Conservation (phyloP, 1,140 invertebrate species). For the Bicyclus anynana region DNA sequence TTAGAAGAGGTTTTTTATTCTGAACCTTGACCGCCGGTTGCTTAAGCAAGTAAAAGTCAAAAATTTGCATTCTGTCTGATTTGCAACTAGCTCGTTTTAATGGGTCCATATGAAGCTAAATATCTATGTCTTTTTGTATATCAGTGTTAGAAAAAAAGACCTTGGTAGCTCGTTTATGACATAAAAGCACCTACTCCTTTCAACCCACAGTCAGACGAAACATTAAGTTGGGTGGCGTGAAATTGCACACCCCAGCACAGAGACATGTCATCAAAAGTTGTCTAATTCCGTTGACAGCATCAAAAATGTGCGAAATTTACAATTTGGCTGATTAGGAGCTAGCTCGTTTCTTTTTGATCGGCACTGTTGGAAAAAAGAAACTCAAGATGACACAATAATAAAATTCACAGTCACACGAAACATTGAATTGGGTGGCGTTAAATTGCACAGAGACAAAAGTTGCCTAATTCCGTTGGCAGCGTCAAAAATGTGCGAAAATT, state of each 20-base stretch:
- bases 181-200: neutral
- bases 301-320: slow-evolving; percentile 2
- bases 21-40: too few species aligned
- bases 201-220: neutral
- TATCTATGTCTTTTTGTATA: too few species aligned
- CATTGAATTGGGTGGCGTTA: neutral
- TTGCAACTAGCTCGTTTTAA: too few species aligned
- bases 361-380: too few species aligned
- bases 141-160: too few species aligned
- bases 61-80: too few species aligned
- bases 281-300: neutral
- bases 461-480: neutral
- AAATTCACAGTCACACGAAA: neutral
- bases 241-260: neutral
- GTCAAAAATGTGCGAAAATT: too few species aligned
- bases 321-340: slow-evolving; percentile 4
- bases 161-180: too few species aligned
- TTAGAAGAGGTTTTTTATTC: too few species aligned
- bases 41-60: too few species aligned
- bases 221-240: neutral
- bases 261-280: neutral
- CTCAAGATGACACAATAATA: neutral
- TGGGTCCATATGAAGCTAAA: too few species aligned
- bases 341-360: slow-evolving; percentile 1
- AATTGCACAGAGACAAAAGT: neutral